A percentile compares a stretch with the other conserved stretches of the same genome.
These are phyloP conservation scores for Glaucidium brasilianum DNA, from an alignment of 2,113 vertebrate genomes.

Conservation along the genomic window DNA sequence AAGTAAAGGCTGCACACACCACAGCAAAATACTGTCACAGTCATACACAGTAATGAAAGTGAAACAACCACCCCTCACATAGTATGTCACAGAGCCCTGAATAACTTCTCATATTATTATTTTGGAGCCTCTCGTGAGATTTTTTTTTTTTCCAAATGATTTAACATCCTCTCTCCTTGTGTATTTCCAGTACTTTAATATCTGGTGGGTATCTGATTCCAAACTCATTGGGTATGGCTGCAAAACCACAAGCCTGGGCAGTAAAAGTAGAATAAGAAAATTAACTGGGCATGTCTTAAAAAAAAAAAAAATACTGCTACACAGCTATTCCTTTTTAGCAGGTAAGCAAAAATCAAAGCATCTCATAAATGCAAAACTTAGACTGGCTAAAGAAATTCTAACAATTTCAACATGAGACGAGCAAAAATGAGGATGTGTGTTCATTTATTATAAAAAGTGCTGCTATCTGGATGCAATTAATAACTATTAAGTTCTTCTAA, in stretches of 20 bases:
- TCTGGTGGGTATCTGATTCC: background rate
- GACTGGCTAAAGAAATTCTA: background rate
- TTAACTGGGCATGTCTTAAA: background rate
- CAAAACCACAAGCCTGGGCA: background rate
- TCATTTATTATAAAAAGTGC: background rate
- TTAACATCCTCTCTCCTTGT: background rate
- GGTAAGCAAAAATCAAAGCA: background rate
- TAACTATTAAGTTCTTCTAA: background rate
- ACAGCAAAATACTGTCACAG: background rate
- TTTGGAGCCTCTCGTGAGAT: background rate
- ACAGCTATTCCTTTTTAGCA: background rate
- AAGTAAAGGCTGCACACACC: background rate
- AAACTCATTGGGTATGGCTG: background rate
- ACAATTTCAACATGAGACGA: background rate
- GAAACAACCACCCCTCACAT: accelerated
- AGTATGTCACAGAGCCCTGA: background rate
- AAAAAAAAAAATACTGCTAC: background rate
- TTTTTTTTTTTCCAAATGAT: background rate
- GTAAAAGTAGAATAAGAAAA: background rate
- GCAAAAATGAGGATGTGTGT: background rate
- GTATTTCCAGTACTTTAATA: background rate
- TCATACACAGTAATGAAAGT: background rate
- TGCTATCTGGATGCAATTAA: background rate
- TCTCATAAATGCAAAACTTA: background rate
- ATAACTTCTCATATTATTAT: background rate